Conservation (phyloP, 2,888 invertebrate species). For the Orthosia gothica region DNA sequence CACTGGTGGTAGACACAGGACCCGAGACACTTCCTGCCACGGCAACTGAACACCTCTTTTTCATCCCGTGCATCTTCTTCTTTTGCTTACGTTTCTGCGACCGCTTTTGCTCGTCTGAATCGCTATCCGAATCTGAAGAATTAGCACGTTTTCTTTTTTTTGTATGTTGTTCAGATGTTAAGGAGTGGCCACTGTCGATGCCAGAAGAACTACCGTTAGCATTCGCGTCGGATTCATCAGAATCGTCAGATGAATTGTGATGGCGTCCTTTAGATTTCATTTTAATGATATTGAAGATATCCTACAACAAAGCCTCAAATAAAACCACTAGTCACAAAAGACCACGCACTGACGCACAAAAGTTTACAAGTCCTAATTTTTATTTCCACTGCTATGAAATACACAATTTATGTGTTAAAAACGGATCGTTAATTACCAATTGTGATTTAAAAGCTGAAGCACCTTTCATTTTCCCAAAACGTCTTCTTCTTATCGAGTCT, state of each 20-base stretch:
- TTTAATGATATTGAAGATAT: neutral
- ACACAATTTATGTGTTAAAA: no score
- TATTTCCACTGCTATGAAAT: no score
- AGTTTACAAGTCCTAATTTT: no score
- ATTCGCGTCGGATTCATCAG: conserved; percentile 84
- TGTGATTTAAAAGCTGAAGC: no score
- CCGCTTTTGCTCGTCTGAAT: conserved; percentile 84
- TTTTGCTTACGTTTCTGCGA: conserved; percentile 89
- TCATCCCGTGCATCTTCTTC: conserved; percentile 90
- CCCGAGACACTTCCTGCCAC: conserved; percentile 77
- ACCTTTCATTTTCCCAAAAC: no score
- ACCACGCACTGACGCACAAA: no score
- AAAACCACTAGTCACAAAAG: conserved; percentile 4
- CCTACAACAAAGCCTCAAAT: conserved; percentile 15
- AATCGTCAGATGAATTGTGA: conserved; percentile 86
- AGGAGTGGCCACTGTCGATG: conserved; percentile 87
- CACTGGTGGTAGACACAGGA: conserved; percentile 80
- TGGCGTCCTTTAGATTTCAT: conserved; percentile 89
- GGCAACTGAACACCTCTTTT: conserved; percentile 84
- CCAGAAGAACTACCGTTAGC: conserved; percentile 85
- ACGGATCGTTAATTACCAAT: no score
- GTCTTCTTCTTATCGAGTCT: no score
- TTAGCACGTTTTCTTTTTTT: conserved; percentile 88
- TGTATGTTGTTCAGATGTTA: conserved; percentile 82
- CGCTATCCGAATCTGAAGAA: conserved; percentile 86